phyloP scores from a whole-genome alignment of 2,888 invertebrate genomes.

The Pachymerium ferrugineum region DNA sequence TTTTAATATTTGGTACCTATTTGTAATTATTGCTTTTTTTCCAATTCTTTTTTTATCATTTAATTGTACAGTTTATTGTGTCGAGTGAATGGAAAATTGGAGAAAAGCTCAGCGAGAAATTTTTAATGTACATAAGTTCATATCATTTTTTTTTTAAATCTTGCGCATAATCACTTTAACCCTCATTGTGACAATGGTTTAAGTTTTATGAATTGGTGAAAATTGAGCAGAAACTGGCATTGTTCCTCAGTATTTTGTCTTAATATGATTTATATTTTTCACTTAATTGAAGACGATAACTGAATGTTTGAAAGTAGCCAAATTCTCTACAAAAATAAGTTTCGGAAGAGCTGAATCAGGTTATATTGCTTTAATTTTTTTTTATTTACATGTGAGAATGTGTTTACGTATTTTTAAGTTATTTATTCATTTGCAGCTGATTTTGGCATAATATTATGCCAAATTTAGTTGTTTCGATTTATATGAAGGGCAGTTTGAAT shows the following conservation, averaged over 20 bases:
- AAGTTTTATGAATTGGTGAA: no score
- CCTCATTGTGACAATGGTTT: no score
- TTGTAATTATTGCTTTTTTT: slow-evolving; percentile 7
- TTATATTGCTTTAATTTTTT: not conserved
- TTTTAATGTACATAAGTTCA: not conserved
- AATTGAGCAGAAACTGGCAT: no score
- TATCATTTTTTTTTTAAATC: not conserved
- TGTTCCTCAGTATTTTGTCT: no score
- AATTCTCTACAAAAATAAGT: not conserved
- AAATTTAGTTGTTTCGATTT: no score
- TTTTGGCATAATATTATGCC: no score
- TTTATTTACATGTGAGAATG: not conserved
- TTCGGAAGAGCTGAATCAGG: not conserved
- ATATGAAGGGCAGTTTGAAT: no score
- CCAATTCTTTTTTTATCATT: slow-evolving; percentile 4
- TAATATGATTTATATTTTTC: no score
- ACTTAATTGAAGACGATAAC: no score
- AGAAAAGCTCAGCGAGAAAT: not conserved
- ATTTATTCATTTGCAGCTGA: not conserved
- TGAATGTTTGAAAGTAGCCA: not conserved
- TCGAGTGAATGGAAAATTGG: not conserved
- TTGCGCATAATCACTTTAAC: no score
- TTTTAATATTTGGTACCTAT: not conserved
- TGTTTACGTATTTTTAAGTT: not conserved
- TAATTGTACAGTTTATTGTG: slow-evolving; percentile 6